These are phyloP conservation scores for Oreochromis grahami DNA, from an alignment of 2,797 vertebrate species.

Conservation along the genomic window DNA sequence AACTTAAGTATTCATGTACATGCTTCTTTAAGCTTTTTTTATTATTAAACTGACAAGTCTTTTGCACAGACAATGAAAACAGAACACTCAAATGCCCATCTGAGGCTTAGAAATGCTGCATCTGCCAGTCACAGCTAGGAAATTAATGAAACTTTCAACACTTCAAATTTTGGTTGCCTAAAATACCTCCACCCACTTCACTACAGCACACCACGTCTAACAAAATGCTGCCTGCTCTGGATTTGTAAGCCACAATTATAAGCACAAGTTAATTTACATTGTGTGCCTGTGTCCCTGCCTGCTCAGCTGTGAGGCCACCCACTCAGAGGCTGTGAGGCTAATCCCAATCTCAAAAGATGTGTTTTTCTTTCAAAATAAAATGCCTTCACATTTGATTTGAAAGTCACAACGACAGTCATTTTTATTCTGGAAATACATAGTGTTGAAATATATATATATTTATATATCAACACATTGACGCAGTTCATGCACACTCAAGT, in stretches of 20 bases:
- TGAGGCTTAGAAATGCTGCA: neutral
- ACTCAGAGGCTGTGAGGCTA: neutral
- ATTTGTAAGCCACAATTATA: slow-evolving; percentile 15
- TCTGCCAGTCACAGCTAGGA: neutral
- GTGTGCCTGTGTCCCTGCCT: neutral
- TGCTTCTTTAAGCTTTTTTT: neutral
- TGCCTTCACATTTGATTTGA: neutral
- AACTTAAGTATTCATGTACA: neutral
- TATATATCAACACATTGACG: neutral
- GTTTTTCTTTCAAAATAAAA: neutral
- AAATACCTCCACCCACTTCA: slow-evolving; percentile 20
- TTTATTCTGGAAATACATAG: neutral
- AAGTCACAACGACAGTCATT: neutral
- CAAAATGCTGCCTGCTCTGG: neutral
- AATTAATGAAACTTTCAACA: slow-evolving; percentile 1
- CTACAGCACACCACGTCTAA: neutral
- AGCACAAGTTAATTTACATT: neutral
- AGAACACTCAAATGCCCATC: neutral
- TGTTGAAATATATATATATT: neutral
- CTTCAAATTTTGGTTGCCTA: neutral
- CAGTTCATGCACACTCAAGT: neutral
- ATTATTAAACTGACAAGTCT: neutral
- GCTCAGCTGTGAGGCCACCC: slow-evolving; percentile 8
- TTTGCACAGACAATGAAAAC: neutral
- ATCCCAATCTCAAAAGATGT: neutral